These are phyloP conservation scores for Sebastes aleutianus DNA, from an alignment of 2,797 vertebrate genomes.

Conservation along the genomic window DNA sequence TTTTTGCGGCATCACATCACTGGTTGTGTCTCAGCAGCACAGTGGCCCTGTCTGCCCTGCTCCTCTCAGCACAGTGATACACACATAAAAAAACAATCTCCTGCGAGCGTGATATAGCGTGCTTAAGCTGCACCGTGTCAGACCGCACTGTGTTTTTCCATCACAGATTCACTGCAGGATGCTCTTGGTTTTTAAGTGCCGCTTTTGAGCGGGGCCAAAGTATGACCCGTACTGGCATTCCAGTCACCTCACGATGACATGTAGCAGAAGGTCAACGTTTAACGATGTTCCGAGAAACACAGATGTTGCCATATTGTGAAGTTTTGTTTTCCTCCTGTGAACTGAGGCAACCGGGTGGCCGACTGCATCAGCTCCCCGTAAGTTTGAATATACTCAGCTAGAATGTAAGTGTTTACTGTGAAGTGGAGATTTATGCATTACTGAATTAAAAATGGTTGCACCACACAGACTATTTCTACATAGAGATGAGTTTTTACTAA, in stretches of 20 bases:
- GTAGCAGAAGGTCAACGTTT: not conserved
- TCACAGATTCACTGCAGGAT: conserved; percentile 29
- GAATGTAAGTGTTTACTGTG: not conserved
- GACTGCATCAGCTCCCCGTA: not conserved
- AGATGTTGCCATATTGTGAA: not conserved
- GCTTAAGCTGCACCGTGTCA: conserved; percentile 19
- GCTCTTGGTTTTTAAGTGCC: conserved; percentile 26
- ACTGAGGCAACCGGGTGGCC: not conserved
- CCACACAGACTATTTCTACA: not conserved
- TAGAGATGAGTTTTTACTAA: not conserved
- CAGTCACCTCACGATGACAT: not conserved
- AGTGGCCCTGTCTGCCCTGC: conserved; percentile 40
- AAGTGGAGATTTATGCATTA: not conserved
- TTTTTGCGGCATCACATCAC: conserved; percentile 38
- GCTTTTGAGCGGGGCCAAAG: conserved; percentile 1
- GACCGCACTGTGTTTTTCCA: conserved; percentile 30
- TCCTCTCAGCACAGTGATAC: conserved; percentile 44
- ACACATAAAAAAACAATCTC: conserved; percentile 40
- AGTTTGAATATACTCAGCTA: not conserved
- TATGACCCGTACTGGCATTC: not conserved
- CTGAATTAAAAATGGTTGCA: not conserved
- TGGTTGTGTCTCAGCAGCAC: conserved; percentile 40
- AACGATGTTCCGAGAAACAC: not conserved
- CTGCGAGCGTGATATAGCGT: conserved; percentile 8
- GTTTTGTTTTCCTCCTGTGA: not conserved